Evolutionary conservation across 2,888 invertebrate genomes (phyloP).

Genomic region (Sthenelais limicola): DNA sequence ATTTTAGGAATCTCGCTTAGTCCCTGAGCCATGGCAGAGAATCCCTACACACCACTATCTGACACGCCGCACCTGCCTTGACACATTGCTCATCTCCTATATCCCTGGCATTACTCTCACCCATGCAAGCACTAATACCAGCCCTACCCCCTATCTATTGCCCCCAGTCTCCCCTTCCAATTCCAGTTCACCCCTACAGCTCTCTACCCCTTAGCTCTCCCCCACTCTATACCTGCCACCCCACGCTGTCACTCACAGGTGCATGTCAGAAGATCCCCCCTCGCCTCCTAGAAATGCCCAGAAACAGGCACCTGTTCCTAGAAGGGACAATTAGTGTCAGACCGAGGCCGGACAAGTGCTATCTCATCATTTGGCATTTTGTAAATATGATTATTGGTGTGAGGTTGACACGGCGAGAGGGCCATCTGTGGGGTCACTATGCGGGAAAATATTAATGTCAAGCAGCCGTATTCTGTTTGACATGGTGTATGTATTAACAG

Average conservation of each 20-base stretch:
- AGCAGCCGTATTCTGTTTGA: too few relatives aligned
- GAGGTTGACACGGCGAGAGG: too few relatives aligned
- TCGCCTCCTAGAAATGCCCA: constrained; percentile 12
- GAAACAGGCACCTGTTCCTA: constrained; percentile 23
- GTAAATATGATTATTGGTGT: constrained; percentile 20
- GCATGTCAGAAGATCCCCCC: constrained; percentile 13
- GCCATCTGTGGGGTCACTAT: too few relatives aligned
- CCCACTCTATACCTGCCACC: neutral
- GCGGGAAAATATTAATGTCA: too few relatives aligned
- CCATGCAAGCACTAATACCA: too few relatives aligned
- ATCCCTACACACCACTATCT: too few relatives aligned
- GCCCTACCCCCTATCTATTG: neutral
- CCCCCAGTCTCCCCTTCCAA: neutral
- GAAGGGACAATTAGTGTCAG: constrained; percentile 22
- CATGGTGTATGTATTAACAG: too few relatives aligned
- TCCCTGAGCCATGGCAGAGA: too few relatives aligned
- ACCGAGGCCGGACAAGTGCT: constrained; percentile 6
- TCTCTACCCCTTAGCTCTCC: neutral
- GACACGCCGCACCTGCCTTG: too few relatives aligned
- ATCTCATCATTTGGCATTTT: constrained; percentile 13
- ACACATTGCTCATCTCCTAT: too few relatives aligned
- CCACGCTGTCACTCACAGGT: neutral
- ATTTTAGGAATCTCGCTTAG: too few relatives aligned
- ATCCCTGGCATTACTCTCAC: too few relatives aligned
- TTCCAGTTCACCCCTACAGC: neutral